Evolutionary conservation across 2,888 invertebrate genomes (phyloP).

Genomic region (Diplazon laetatorius): DNA sequence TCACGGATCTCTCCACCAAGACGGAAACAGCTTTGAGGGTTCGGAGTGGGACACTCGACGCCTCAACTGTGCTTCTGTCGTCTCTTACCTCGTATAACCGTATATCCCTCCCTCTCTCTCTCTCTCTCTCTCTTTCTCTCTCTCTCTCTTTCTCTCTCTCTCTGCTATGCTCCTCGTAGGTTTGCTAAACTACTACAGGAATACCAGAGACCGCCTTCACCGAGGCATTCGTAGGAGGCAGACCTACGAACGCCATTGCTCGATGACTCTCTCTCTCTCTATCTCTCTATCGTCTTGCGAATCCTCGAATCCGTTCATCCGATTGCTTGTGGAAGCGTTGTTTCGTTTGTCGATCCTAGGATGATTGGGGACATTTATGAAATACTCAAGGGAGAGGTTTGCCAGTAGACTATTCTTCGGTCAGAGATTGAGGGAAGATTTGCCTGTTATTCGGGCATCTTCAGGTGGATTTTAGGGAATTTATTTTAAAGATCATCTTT

Average conservation of each 20-base stretch:
- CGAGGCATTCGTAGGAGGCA: conserved; percentile 21
- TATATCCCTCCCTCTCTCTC: too few relatives aligned
- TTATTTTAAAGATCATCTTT: too few relatives aligned
- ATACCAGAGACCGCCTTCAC: conserved; percentile 47
- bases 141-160: too few relatives aligned
- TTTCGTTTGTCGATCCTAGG: conserved; percentile 4
- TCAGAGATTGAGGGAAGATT: too few relatives aligned
- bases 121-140: too few relatives aligned
- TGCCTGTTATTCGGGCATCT: too few relatives aligned
- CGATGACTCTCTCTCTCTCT: conserved; percentile 26
- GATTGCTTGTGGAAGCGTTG: not conserved
- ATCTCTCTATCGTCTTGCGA: conserved; percentile 29
- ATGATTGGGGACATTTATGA: conserved; percentile 7
- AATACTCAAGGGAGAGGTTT: too few relatives aligned
- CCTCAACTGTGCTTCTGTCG: conserved; percentile 69
- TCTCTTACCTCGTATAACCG: conserved; percentile 45
- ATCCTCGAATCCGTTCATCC: conserved; percentile 37
- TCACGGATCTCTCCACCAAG: conserved; percentile 64
- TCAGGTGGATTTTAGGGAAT: too few relatives aligned
- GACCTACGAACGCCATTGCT: too few relatives aligned
- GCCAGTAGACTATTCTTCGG: too few relatives aligned
- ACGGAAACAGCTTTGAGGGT: conserved; percentile 76
- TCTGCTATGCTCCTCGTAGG: conserved; percentile 46
- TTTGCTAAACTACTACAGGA: conserved; percentile 60
- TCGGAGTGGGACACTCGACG: conserved; percentile 76